Evolutionary conservation across 1,140 invertebrate genomes (phyloP).

Genomic region (Drosophila mauritiana): DNA sequence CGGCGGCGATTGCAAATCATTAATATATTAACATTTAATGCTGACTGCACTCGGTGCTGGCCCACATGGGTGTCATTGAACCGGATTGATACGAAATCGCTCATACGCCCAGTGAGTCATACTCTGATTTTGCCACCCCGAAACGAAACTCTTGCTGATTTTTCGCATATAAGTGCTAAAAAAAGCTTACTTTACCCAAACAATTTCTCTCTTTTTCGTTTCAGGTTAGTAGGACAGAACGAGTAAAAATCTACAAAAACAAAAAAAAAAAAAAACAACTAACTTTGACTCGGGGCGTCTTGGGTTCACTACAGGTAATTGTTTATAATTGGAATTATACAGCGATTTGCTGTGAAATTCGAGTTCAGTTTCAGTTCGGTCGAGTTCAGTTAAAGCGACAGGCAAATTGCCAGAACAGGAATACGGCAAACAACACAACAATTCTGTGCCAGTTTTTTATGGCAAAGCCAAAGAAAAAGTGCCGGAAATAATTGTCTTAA

Average conservation of each 20-base stretch:
- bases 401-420: slow-evolving; percentile 55
- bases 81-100: slow-evolving; percentile 40
- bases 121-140: slow-evolving; percentile 28
- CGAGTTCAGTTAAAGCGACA: slow-evolving; percentile 38
- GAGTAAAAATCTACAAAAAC: slow-evolving; percentile 1
- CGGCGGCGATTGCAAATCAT: slow-evolving; percentile 62
- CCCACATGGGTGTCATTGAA: slow-evolving; percentile 69
- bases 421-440: slow-evolving; percentile 28
- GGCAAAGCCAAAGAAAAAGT: slow-evolving; percentile 66
- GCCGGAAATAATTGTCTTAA: slow-evolving; percentile 79
- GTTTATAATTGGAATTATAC: slow-evolving; percentile 75
- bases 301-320: slow-evolving; percentile 67
- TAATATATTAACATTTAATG: slow-evolving; percentile 74
- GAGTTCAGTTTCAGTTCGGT: slow-evolving; percentile 41
- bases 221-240: slow-evolving; percentile 67
- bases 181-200: slow-evolving; percentile 45
- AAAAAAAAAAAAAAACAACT: background rate
- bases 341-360: slow-evolving; percentile 74
- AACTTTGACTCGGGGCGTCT: slow-evolving; percentile 53
- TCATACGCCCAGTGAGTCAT: slow-evolving; percentile 53
- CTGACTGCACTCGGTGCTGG: slow-evolving; percentile 21
- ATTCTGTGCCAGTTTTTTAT: slow-evolving; percentile 62
- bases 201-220: slow-evolving; percentile 65
- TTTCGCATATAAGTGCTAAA: slow-evolving; percentile 75
- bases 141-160: slow-evolving; percentile 31